Percentiles rank a stretch among this genome's conserved stretches.
These are phyloP conservation scores for Pteria penguin DNA, from an alignment of 2,888 invertebrate species.

Conservation along the genomic window DNA sequence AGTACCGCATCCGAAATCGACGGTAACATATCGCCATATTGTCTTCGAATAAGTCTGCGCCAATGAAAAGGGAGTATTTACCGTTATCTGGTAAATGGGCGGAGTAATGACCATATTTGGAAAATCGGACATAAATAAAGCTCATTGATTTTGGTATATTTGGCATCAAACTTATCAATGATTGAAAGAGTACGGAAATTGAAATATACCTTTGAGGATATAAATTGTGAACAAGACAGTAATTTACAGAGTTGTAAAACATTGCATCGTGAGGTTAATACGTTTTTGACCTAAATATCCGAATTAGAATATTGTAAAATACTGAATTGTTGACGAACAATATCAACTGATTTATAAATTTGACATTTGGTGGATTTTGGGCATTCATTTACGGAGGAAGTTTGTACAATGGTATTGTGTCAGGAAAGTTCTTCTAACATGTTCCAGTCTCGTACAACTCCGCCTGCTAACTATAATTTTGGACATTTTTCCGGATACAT, in stretches of 20 bases:
- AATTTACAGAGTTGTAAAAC: conserved; percentile 32
- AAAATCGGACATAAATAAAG: conserved; percentile 22
- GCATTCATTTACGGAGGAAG: neutral
- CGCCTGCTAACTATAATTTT: conserved; percentile 51
- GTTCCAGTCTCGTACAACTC: conserved; percentile 58
- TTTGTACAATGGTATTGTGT: conserved; percentile 39
- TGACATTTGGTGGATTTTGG: neutral
- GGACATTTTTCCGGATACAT: conserved; percentile 45
- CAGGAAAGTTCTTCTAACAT: conserved; percentile 50
- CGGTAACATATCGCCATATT: conserved; percentile 1
- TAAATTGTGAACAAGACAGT: conserved; percentile 28
- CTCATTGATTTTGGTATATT: conserved; percentile 21
- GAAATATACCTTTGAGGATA: conserved; percentile 26
- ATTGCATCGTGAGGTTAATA: conserved; percentile 11
- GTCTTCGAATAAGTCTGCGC: neutral
- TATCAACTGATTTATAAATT: neutral
- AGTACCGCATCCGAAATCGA: conserved; percentile 2
- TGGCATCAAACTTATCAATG: conserved; percentile 29
- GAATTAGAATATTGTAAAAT: conserved; percentile 16
- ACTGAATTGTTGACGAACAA: conserved; percentile 4
- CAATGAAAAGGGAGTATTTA: conserved; percentile 2
- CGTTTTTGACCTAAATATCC: conserved; percentile 14
- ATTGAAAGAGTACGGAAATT: conserved; percentile 33
- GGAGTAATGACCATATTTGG: conserved; percentile 29
- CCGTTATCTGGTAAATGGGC: conserved; percentile 10